Conservation (phyloP, 92 coral and sea anemone genomes). For the Micromussa lordhowensis region DNA sequence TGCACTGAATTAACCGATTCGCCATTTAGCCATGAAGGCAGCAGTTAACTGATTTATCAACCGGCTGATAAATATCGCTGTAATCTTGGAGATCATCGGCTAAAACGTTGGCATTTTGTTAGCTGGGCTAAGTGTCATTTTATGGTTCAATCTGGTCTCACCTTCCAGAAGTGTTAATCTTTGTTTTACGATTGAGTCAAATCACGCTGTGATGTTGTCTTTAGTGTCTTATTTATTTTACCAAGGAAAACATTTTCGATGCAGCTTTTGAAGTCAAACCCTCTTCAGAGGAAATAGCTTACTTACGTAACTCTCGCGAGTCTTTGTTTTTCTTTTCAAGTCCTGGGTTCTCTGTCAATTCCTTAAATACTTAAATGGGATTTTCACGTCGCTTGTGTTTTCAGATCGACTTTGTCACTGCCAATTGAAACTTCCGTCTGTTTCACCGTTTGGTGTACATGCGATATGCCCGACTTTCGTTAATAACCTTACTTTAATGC, state of each 20-base stretch:
- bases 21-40: constrained; percentile 19
- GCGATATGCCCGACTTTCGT: neutral
- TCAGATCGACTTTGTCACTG: neutral
- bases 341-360: neutral
- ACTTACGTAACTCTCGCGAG: neutral
- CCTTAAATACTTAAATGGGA: constrained; percentile 8
- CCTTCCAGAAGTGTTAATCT: constrained; percentile 11
- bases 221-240: neutral
- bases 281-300: neutral
- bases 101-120: constrained; percentile 11
- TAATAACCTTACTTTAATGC: neutral
- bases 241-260: neutral
- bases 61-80: neutral
- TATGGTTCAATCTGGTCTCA: constrained; percentile 3
- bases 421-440: neutral
- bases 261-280: neutral
- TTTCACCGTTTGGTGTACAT: neutral
- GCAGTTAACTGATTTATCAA: constrained; percentile 3
- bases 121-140: neutral
- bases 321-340: neutral
- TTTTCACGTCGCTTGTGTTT: constrained; percentile 1
- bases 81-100: neutral
- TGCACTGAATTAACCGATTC: constrained; percentile 11
- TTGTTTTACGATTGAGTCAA: neutral
- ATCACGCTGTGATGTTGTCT: constrained; percentile 28